Conservation (phyloP, 92 coral and sea anemone species). For the Pocillopora meandrina region DNA sequence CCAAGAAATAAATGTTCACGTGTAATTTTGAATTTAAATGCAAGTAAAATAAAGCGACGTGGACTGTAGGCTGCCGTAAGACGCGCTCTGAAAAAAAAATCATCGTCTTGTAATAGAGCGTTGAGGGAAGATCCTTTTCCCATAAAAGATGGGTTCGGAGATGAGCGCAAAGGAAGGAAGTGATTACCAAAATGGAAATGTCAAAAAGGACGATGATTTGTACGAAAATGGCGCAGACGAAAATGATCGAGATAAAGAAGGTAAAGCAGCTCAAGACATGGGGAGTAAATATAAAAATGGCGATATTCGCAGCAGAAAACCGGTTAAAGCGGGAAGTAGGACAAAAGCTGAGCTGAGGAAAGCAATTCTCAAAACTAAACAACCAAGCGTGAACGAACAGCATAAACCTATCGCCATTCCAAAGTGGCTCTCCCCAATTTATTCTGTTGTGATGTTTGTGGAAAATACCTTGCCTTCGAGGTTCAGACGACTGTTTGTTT, state of each 20-base stretch:
- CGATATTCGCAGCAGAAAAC: conserved; percentile 55
- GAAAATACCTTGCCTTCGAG: not conserved
- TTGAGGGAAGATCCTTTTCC: not conserved
- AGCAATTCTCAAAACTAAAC: conserved; percentile 6
- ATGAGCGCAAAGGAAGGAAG: conserved; percentile 37
- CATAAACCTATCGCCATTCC: not conserved
- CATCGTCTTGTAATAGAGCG: not conserved
- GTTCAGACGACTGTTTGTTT: conserved; percentile 43
- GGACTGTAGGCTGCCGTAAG: conserved; percentile 14
- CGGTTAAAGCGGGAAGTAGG: conserved; percentile 6
- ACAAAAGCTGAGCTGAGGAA: conserved; percentile 19
- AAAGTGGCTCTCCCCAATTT: conserved; percentile 5
- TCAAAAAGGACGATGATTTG: conserved; percentile 45
- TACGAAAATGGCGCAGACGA: conserved; percentile 5
- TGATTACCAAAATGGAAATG: conserved; percentile 37
- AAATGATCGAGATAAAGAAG: conserved; percentile 16
- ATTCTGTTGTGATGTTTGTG: not conserved
- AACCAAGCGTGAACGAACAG: conserved; percentile 7
- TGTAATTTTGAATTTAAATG: conserved; percentile 59
- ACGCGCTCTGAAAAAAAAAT: not conserved
- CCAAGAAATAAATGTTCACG: conserved; percentile 43
- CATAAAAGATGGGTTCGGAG: conserved; percentile 54
- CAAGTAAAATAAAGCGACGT: conserved; percentile 36
- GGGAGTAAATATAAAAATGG: conserved; percentile 28
- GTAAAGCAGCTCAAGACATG: conserved; percentile 4